Evolutionary conservation across 2,888 invertebrate species (phyloP), one percentile per base, ranked within the genome.

Genomic region (Lepidonotus clava): DNA sequence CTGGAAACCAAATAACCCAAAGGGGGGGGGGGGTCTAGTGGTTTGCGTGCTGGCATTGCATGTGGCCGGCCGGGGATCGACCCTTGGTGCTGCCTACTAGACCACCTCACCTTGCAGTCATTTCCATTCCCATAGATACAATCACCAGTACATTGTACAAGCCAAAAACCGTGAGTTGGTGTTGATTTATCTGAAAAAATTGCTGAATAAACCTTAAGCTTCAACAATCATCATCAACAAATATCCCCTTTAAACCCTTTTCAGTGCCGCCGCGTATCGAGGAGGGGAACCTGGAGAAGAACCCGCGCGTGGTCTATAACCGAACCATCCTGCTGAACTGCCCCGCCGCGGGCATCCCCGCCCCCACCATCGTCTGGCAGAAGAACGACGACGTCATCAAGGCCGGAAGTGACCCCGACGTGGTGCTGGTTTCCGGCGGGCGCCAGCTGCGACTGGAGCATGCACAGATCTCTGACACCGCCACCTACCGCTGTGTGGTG

Each of bases 401-500:
- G 5, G 40, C 28, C 38, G 28, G 38, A 40, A 5, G n/a, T 21
- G 34, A 51, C 34, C 0, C 11, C 4, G 34, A 36, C 21, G 90
- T 91, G 85, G 90, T 91, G 86, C 88, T 92, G 1, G 83, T 92
- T 40, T 90, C 91, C 1, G 88, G 89, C 0, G 93, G 93, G 0
- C 88, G 92, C 80, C 93, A 93, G 87, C 89, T 93, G 85, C 86
- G 88, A 24, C 90, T 94, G 32, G 89, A 90, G 84, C 88, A 89
- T 28, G 92, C 92, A 0, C 90, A 92, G 87, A 87, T 93, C 8
- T 89, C 90, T 0, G 93, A 93, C 88, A 87, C 90, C 0, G 93
- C 91, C 8, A 86, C 71, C 11, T 95, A 94, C 89, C 91, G 91
- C 38, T 95, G 95, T 90, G 89, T 93, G 36, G 95, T 94, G 2